These are phyloP conservation scores for Camelus dromedarius DNA, from an alignment of 2,113 vertebrate species.

Conservation along the genomic window DNA sequence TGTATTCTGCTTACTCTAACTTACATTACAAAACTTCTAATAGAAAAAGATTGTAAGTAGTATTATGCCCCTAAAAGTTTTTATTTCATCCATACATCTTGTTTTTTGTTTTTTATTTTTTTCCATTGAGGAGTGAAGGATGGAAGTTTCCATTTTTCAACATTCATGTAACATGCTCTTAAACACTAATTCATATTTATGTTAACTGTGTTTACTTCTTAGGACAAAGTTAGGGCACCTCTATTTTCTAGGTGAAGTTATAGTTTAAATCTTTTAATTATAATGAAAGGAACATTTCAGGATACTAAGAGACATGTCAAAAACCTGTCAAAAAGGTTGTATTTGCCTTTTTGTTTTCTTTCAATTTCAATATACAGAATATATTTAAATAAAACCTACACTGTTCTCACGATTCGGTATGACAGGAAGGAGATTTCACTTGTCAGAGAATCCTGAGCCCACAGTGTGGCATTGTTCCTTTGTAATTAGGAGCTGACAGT, in stretches of 20 bases:
- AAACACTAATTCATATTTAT: not conserved
- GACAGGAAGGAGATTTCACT: constrained; percentile 25
- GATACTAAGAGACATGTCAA: not conserved
- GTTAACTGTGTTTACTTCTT: not conserved
- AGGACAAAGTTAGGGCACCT: not conserved
- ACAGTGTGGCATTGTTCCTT: not conserved
- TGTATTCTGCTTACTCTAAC: not conserved
- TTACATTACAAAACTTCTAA: not conserved
- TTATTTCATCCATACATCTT: not conserved
- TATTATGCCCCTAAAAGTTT: not conserved
- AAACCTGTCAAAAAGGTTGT: constrained; percentile 8
- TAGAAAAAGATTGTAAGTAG: not conserved
- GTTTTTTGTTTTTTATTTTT: not conserved
- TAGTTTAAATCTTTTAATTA: constrained; percentile 28
- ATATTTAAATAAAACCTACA: constrained; percentile 49
- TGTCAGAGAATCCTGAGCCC: not conserved
- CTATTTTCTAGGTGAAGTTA: not conserved
- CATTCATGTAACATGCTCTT: not conserved
- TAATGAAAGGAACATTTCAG: not conserved
- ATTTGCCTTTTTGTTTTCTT: constrained; percentile 5
- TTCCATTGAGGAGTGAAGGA: not conserved
- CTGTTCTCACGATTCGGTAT: not conserved
- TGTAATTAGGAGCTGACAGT: not conserved
- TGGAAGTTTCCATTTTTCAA: not conserved
- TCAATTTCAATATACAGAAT: constrained; percentile 10